These are phyloP conservation scores for Cairina moschata DNA, from an alignment of 2,113 vertebrate genomes.

Conservation along the genomic window DNA sequence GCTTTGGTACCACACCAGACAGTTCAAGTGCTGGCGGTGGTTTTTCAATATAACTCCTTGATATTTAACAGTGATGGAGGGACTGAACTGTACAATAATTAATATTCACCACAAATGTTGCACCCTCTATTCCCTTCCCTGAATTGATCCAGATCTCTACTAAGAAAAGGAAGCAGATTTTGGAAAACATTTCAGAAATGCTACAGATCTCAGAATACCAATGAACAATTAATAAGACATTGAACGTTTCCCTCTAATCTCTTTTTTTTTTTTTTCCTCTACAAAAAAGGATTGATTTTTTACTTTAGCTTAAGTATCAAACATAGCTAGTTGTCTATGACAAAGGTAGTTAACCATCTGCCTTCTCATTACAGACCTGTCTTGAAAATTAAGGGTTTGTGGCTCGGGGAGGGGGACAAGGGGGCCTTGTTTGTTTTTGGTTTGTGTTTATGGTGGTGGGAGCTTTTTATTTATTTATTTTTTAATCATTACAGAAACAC, in stretches of 20 bases:
- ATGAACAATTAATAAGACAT: not conserved
- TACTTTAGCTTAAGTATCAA: not conserved
- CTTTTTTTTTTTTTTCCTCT: not conserved
- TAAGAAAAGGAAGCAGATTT: not conserved
- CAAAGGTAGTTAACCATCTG: not conserved
- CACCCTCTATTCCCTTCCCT: not conserved
- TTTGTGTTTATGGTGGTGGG: no score
- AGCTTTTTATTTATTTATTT: fast-evolving
- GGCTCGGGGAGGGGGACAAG: not conserved
- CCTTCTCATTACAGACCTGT: not conserved
- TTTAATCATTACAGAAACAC: not conserved
- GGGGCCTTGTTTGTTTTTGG: not conserved
- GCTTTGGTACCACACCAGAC: not conserved
- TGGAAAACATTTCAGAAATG: not conserved
- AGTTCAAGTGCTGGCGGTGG: not conserved
- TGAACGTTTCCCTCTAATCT: not conserved
- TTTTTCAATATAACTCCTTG: not conserved
- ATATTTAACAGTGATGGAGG: not conserved
- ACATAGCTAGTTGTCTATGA: not conserved
- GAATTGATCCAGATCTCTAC: not conserved
- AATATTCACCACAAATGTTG: not conserved
- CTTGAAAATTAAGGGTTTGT: not conserved
- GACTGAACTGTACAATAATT: not conserved
- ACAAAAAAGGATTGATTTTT: not conserved
- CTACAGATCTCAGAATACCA: not conserved